Evolutionary conservation across 2,888 invertebrate genomes (phyloP).

Genomic region (Poecilobothrus nobilitatus): DNA sequence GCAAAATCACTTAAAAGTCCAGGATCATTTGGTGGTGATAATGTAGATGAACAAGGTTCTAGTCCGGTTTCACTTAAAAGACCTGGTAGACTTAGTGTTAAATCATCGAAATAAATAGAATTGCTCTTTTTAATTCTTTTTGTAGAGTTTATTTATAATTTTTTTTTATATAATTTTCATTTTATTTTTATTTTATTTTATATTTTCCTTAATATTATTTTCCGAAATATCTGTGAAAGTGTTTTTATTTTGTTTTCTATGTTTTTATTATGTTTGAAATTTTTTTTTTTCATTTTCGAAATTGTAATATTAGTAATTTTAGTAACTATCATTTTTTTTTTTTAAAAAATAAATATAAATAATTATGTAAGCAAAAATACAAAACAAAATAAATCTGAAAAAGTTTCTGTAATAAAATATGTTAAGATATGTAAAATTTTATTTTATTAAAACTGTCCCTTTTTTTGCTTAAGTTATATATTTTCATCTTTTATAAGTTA

Average conservation of each 20-base stretch:
- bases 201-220: not conserved
- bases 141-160: not conserved
- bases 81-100: conserved; percentile 36
- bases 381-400: too few species aligned
- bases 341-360: too few species aligned
- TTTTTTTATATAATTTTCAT: not conserved
- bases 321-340: too few species aligned
- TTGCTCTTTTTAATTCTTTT: not conserved
- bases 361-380: too few species aligned
- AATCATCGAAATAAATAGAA: conserved; percentile 19
- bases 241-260: not conserved
- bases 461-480: too few species aligned
- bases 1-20: conserved; percentile 34
- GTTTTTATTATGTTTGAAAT: not conserved
- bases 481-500: too few species aligned
- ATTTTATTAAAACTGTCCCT: too few species aligned
- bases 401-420: too few species aligned
- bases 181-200: not conserved
- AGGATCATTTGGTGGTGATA: conserved; percentile 34
- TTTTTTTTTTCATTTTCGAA: too few species aligned
- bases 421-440: too few species aligned
- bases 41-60: conserved; percentile 30
- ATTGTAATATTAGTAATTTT: too few species aligned
- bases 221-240: not conserved
- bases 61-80: conserved; percentile 28